phyloP scores from a whole-genome alignment of 2,888 invertebrate species.

The Metopia argyrocephala region DNA sequence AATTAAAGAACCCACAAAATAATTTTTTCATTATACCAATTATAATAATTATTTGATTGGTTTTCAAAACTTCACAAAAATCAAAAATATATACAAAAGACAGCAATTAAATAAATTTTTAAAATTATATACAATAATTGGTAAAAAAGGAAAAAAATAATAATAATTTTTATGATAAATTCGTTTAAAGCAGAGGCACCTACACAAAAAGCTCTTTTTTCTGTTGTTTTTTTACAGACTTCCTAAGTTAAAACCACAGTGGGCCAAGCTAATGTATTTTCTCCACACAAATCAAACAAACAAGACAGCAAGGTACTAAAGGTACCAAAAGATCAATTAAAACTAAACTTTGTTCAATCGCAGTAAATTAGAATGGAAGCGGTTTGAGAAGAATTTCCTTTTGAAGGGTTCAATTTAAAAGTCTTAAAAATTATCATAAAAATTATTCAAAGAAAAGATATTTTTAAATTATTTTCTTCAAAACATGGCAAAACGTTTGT shows the following conservation, averaged over 20 bases:
- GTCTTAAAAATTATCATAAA: too few species aligned
- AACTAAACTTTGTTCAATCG: too few species aligned
- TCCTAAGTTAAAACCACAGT: constrained; percentile 19
- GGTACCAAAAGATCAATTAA: too few species aligned
- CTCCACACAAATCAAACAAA: not conserved
- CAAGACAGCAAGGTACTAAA: not conserved
- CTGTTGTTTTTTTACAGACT: not conserved
- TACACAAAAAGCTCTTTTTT: constrained; percentile 16
- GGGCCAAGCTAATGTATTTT: not conserved
- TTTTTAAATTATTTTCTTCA: too few species aligned
- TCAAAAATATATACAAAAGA: constrained; percentile 12
- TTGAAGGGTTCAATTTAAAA: too few species aligned
- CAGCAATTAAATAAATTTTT: constrained; percentile 54
- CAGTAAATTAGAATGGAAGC: too few species aligned
- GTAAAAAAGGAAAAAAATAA: constrained; percentile 1
- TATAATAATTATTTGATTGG: constrained; percentile 59
- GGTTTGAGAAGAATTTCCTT: too few species aligned
- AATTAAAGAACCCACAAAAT: constrained; percentile 13
- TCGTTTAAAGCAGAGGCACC: constrained; percentile 25
- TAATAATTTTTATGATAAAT: not conserved
- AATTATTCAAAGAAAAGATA: too few species aligned
- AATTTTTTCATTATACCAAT: constrained; percentile 49
- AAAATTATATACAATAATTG: constrained; percentile 12
- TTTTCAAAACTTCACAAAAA: not conserved
- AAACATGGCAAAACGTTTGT: too few species aligned